These are phyloP conservation scores for Peucedramus taeniatus DNA, from an alignment of 2,113 vertebrate genomes.

Conservation along the genomic window DNA sequence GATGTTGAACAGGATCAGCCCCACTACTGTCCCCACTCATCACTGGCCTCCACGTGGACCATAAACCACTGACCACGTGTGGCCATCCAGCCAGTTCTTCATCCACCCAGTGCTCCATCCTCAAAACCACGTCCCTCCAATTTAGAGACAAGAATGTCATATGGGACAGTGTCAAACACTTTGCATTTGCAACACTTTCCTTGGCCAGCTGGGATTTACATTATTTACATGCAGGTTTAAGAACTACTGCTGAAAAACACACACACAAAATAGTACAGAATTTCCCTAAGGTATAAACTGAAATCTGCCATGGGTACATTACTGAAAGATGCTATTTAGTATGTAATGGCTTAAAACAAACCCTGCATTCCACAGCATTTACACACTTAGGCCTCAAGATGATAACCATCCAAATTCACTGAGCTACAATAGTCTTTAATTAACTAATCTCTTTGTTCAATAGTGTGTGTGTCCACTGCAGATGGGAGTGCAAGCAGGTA, in stretches of 20 bases:
- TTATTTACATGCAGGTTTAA: neutral
- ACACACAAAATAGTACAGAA: neutral
- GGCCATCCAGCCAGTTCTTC: neutral
- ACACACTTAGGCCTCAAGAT: neutral
- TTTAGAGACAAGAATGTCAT: neutral
- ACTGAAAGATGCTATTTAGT: neutral
- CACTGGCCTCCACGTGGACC: neutral
- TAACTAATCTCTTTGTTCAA: neutral
- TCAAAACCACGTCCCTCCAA: neutral
- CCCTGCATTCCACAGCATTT: neutral
- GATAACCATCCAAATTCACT: neutral
- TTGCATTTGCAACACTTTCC: neutral
- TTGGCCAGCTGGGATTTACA: neutral
- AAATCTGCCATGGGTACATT: neutral
- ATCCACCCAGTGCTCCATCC: neutral
- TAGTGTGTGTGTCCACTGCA: neutral
- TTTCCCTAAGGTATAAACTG: neutral
- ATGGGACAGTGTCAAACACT: neutral
- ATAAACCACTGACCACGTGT: neutral
- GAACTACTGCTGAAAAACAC: neutral
- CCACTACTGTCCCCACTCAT: rapidly evolving
- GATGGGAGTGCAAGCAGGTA: neutral
- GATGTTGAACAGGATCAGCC: neutral
- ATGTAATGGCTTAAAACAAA: neutral
- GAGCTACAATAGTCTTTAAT: neutral